These are phyloP conservation scores for Apostichopus leukothele DNA, from an alignment of 53 echinoderm and acorn worm genomes.

Conservation along the genomic window DNA sequence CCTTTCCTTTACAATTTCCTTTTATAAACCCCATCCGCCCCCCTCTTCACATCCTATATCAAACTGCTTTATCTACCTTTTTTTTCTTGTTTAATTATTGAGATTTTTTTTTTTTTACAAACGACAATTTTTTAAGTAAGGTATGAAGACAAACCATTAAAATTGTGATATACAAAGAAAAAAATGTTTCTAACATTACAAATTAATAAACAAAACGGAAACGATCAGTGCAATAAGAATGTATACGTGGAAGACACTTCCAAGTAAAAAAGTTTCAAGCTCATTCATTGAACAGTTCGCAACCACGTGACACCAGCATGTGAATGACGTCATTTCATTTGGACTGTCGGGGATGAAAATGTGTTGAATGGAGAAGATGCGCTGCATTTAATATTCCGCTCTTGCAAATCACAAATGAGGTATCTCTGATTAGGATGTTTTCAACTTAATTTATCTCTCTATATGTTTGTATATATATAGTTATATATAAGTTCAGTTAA, in stretches of 20 bases:
- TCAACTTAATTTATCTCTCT: not conserved
- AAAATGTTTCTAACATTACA: no score
- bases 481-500: not conserved
- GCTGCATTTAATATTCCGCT: slow-evolving; percentile 15
- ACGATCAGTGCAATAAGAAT: no score
- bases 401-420: slow-evolving; percentile 29
- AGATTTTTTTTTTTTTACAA: no score
- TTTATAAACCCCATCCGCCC: not conserved
- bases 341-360: slow-evolving; percentile 16
- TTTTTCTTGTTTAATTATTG: no score
- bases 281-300: not conserved
- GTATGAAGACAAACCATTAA: no score
- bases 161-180: no score
- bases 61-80: no score
- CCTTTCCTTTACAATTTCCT: not conserved
- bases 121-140: no score
- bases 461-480: no score
- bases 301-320: slow-evolving; percentile 16
- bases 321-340: slow-evolving; percentile 24
- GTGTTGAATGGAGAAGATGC: slow-evolving; percentile 9
- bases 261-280: not conserved
- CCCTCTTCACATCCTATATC: no score
- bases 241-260: not conserved
- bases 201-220: no score
- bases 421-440: slow-evolving; percentile 3